Base-by-base conservation (phyloP, 2,888 invertebrate genomes). In the Myopa testacea region DNA sequence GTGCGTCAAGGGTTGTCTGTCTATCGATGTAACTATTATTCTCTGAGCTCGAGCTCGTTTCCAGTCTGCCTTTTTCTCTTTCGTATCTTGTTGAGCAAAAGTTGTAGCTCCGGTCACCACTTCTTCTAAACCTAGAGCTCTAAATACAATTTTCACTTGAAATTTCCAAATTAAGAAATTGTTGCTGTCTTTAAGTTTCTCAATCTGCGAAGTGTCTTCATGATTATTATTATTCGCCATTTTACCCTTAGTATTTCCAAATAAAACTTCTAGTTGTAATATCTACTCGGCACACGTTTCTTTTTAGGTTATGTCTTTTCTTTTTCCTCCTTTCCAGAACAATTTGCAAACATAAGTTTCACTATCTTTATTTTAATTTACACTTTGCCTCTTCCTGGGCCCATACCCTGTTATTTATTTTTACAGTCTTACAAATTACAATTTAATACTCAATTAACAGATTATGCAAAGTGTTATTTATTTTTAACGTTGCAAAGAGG, bases 381-480 rank as follows among this genome's bases (percentile, higher is more conserved):
- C 60, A 14, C 16, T n/a, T n/a, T 60, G 55, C 55, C 55, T 55
- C 55, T 55, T 55, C 55, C 55, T 55, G 60, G 60, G 60, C 60
- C 60, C 26, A 10, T 60, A 60, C 1, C 60, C n/a, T 60, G 60
- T 60, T 60, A n/a, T 26, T 26, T 60, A 16, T 60, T 60, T 16
- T 16, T 14, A 60, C 16, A n/a, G 16, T 60, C 16, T 16, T n/a
- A 60, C 8, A n/a, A 60, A 10, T 26, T 26, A 26, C 26, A 1
- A 26, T 26, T 26, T 26, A 26, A 26, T 26, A 26, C 26, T 26
- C 26, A 26, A 26, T 26, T 26, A 26, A 26, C 2, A 26, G 26
- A 26, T 26, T 26, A 26, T 26, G 2, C 26, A 16, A 55, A 16
- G 55, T 16, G 55, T 26, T 26, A 1, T 26, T 26, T 26, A 26